Conservation (phyloP, 1,140 invertebrate genomes). For the Achatina immaculata region DNA sequence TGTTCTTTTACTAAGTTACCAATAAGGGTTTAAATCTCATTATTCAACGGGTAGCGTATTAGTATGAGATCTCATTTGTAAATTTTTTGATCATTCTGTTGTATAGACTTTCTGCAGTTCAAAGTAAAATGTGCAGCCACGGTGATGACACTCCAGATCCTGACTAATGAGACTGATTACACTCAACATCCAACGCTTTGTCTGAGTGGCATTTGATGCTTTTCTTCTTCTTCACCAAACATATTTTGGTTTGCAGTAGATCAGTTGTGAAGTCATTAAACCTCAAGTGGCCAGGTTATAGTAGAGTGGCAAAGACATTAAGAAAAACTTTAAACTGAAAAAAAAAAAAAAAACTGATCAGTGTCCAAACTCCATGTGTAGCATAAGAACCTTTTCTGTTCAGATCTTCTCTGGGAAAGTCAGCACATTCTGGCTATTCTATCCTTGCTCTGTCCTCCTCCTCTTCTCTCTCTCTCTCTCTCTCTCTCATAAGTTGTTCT, state of each 20-base stretch:
- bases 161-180: neutral
- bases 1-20: too few relatives aligned
- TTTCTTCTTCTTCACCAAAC: neutral
- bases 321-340: neutral
- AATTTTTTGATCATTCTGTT: neutral
- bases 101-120: neutral
- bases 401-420: too few relatives aligned
- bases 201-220: neutral
- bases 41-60: neutral
- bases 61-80: neutral
- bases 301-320: neutral
- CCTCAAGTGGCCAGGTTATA: neutral
- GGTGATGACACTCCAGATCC: neutral
- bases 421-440: too few relatives aligned
- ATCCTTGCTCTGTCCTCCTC: too few relatives aligned
- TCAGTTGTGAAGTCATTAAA: neutral
- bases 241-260: neutral
- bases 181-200: constrained; percentile 15
- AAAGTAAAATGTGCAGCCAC: neutral
- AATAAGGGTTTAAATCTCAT: neutral
- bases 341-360: neutral
- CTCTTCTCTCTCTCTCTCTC: too few relatives aligned
- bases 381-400: too few relatives aligned
- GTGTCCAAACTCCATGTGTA: neutral
- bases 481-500: too few relatives aligned